These are phyloP conservation scores for Ylistrum balloti DNA, from an alignment of 1,140 invertebrate species.

Conservation along the genomic window DNA sequence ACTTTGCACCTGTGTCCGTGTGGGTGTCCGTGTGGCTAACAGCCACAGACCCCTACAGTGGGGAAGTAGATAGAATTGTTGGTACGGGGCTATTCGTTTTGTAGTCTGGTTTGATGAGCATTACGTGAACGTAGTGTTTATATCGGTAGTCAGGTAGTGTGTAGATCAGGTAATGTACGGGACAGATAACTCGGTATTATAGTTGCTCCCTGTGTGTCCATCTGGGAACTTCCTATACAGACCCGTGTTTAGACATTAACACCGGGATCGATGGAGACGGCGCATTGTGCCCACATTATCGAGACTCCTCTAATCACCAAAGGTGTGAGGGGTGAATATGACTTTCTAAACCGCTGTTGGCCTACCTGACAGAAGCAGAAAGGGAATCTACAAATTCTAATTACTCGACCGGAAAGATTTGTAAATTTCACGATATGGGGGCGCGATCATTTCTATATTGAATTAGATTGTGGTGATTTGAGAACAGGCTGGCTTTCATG, in stretches of 20 bases:
- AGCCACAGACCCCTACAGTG: background rate
- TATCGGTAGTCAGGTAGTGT: background rate
- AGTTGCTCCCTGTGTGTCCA: background rate
- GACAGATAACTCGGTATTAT: background rate
- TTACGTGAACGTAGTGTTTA: background rate
- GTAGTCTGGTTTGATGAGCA: background rate
- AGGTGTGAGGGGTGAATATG: slow-evolving; percentile 13
- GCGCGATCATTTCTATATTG: slow-evolving; percentile 13
- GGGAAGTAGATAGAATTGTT: background rate
- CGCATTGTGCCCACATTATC: slow-evolving; percentile 14
- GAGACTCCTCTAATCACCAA: slow-evolving; percentile 13
- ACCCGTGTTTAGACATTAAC: slow-evolving; percentile 7
- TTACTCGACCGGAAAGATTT: slow-evolving; percentile 38
- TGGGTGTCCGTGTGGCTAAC: background rate
- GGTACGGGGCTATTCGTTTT: background rate
- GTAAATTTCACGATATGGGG: slow-evolving; percentile 33
- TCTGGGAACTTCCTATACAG: slow-evolving; percentile 29
- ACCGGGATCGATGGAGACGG: background rate
- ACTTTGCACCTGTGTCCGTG: background rate
- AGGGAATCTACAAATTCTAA: slow-evolving; percentile 36
- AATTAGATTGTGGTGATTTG: slow-evolving; percentile 39
- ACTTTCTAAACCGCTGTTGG: background rate
- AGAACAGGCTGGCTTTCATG: background rate
- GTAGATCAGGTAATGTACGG: background rate
- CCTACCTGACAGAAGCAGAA: slow-evolving; percentile 18